Conservation (phyloP, 2,797 vertebrate species). For the Malacoraja senta region DNA sequence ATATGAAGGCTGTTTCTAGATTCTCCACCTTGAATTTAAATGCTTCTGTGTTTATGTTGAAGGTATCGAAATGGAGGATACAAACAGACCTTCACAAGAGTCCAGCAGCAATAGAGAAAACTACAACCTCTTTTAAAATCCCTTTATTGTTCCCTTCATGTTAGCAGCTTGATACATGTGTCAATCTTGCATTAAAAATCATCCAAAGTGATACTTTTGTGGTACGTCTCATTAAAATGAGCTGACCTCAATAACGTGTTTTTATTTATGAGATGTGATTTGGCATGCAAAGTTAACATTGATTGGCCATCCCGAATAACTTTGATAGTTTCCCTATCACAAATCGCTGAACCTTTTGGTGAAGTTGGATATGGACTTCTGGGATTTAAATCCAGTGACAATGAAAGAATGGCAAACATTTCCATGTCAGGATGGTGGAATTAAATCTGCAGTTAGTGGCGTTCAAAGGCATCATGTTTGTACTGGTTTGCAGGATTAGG, state of each 20-base stretch:
- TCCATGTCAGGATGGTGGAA: too few relatives aligned
- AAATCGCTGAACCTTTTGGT: too few relatives aligned
- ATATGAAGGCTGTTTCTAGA: neutral
- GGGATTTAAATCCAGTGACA: too few relatives aligned
- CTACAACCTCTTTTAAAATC: neutral
- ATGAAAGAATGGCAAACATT: too few relatives aligned
- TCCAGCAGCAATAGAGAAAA: neutral
- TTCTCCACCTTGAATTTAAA: neutral
- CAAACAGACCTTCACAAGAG: neutral
- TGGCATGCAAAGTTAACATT: too few relatives aligned
- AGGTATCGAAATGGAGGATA: neutral
- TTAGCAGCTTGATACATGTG: neutral
- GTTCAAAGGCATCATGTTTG: too few relatives aligned
- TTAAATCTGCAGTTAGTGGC: too few relatives aligned
- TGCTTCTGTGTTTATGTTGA: neutral
- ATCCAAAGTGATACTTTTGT: neutral
- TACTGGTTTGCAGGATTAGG: too few relatives aligned
- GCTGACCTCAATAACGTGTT: neutral
- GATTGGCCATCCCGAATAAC: too few relatives aligned
- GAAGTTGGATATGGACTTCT: too few relatives aligned
- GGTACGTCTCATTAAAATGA: neutral
- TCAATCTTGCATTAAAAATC: neutral
- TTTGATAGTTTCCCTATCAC: too few relatives aligned
- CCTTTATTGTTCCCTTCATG: neutral
- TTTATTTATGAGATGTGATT: too few relatives aligned